Percentiles rank a stretch among this genome's conserved stretches.
These are phyloP conservation scores for Triplophysa bombifrons DNA, from an alignment of 2,797 vertebrate species.

Conservation along the genomic window DNA sequence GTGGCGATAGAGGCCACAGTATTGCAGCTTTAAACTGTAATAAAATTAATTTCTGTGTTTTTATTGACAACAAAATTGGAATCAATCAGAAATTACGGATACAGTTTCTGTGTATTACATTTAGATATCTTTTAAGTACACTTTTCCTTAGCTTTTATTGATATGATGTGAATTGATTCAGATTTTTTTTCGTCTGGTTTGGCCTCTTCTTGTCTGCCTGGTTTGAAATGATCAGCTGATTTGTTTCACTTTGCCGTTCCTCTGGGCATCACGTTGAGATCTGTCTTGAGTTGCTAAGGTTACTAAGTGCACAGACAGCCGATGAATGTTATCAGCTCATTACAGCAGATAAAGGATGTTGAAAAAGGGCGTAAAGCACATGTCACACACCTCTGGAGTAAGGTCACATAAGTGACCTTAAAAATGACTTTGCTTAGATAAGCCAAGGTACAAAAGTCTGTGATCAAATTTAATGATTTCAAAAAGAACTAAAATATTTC, in stretches of 20 bases:
- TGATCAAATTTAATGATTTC: not conserved
- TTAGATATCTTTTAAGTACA: not conserved
- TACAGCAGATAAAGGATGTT: constrained; percentile 9
- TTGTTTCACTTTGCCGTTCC: constrained; percentile 3
- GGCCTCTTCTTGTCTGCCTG: constrained; percentile 7
- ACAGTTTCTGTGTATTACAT: not conserved
- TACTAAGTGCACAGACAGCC: constrained; percentile 32
- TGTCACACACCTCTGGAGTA: too few species aligned
- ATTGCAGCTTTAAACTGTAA: too few species aligned
- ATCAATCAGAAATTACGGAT: too few species aligned
- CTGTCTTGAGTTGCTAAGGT: constrained; percentile 37
- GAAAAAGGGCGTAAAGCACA: not conserved
- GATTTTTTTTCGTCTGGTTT: constrained; percentile 9
- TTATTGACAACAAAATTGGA: too few species aligned
- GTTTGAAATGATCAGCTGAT: constrained; percentile 21
- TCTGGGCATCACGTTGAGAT: constrained; percentile 25
- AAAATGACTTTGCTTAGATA: too few species aligned
- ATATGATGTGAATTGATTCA: not conserved
- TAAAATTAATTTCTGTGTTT: too few species aligned
- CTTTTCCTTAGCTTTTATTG: not conserved
- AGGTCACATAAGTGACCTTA: too few species aligned
- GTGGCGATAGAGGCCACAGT: too few species aligned
- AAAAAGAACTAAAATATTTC: too few species aligned
- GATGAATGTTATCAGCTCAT: constrained; percentile 40
- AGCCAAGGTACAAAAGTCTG: too few species aligned